Base-by-base conservation (phyloP, 2,113 vertebrate genomes). In the Maccullochella peelii region DNA sequence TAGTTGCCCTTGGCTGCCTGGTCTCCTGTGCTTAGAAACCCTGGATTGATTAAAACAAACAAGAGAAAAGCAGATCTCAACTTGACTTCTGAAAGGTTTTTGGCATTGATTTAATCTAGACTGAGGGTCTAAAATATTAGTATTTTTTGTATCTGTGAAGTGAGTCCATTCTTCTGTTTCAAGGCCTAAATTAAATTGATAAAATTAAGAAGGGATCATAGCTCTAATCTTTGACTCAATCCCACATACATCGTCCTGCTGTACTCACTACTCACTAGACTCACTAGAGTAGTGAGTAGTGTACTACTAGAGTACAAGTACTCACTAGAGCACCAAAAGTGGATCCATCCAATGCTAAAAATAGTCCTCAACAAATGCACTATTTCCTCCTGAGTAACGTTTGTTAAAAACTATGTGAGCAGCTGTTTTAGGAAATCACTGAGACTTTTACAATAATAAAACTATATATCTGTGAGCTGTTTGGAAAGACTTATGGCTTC, bases 1-100 rank as follows among this genome's bases (percentile, higher is more conserved):
- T 99, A 99, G 94, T 99, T 99, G 57, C 98, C 98, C 90, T 98
- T 98, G 85, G 98, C 98, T 2, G 98, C 98, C 94, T 98, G 98
- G 93, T 99, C 98, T 0, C 98, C 98, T 30, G 98, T 99, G 91
- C 98, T 99, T 72, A 99, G 90, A 88, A 99, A 99, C 42, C 98
- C 98, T 99, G 70, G n/a, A 87, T 77, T 12, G 77, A 86, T 20
- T 73, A 68, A 89, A 70, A 88, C 14, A 89, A 59, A 82, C 27
- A 58, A n/a, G 14, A 74, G 38, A 62, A 77, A 70, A 76, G 66
- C 8, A 83, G 16, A 80, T n/a, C 2, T 75, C 5, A 66, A 3
- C 23, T 77, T 79, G 21, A 55, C 21, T 63, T 36, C 36, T 21
- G n/a, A 38, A 23, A 77, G 36, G 2, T 30, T 40, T 81, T 61